Percentiles rank a stretch among this genome's conserved stretches.
phyloP scores from a whole-genome alignment of 2,888 invertebrate species.

The Cephus pygmeus region DNA sequence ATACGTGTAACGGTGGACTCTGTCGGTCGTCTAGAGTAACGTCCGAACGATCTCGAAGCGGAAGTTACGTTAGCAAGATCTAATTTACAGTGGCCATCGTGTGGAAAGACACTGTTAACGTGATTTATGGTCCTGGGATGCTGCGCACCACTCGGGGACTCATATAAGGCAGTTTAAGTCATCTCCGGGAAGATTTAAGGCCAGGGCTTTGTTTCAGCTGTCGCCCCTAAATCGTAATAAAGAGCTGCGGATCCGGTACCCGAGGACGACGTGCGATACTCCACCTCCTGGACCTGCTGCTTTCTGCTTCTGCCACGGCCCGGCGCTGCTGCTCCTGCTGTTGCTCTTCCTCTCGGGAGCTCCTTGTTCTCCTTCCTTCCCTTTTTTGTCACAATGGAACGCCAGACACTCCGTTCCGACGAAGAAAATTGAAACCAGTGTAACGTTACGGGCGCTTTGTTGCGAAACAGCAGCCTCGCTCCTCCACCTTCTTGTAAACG shows the following conservation, averaged over 20 bases:
- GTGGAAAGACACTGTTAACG: conserved; percentile 3
- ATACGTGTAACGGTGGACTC: neutral
- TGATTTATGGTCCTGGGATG: conserved; percentile 6
- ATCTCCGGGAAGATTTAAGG: conserved; percentile 32
- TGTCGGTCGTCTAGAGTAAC: neutral
- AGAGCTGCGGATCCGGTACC: conserved; percentile 16
- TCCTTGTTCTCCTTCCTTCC: neutral
- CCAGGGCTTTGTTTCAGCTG: conserved; percentile 36
- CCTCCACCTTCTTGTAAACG: neutral
- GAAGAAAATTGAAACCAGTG: conserved; percentile 36
- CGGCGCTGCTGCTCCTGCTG: neutral
- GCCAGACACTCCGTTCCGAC: conserved; percentile 12
- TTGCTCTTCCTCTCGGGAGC: conserved; percentile 3
- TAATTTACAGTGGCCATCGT: neutral
- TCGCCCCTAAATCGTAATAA: conserved; percentile 33
- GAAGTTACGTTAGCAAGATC: conserved; percentile 1
- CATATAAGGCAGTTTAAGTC: conserved; percentile 28
- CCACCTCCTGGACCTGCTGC: neutral
- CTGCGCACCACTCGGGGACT: neutral
- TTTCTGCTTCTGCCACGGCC: neutral
- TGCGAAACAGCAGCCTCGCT: neutral
- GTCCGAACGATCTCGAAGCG: neutral
- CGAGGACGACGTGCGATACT: conserved; percentile 4
- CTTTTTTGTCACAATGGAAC: conserved; percentile 6
- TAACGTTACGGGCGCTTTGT: conserved; percentile 30